These are phyloP conservation scores for Corythoichthys intestinalis DNA, from an alignment of 2,113 vertebrate species.

Conservation along the genomic window DNA sequence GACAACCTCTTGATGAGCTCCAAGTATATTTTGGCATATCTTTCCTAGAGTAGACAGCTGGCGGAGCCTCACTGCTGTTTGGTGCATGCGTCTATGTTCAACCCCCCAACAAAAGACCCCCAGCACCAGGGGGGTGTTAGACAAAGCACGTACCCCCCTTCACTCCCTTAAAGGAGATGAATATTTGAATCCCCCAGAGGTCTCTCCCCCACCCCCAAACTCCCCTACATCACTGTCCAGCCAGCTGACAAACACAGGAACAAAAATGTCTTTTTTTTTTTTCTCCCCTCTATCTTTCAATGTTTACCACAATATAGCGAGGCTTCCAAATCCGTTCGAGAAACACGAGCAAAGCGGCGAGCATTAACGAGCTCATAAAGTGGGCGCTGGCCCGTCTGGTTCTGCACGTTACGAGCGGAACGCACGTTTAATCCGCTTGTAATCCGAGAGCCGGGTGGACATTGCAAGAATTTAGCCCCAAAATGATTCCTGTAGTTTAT, in stretches of 20 bases:
- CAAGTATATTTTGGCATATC: slow-evolving; percentile 36
- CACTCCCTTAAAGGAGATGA: slow-evolving; percentile 55
- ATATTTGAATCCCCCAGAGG: slow-evolving; percentile 60
- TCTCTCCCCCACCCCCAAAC: slow-evolving; percentile 7
- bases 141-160: slow-evolving; percentile 54
- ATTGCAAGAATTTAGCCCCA: neutral
- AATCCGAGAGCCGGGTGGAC: neutral
- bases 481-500: neutral
- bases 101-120: slow-evolving; percentile 59
- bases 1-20: slow-evolving; percentile 4
- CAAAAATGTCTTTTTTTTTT: too few species aligned
- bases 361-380: neutral
- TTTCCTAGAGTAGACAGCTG: slow-evolving; percentile 63
- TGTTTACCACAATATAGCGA: neutral
- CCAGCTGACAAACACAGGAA: too few species aligned
- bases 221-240: neutral
- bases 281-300: too few species aligned
- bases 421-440: neutral
- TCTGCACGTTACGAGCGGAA: neutral
- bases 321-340: neutral
- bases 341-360: neutral
- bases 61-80: slow-evolving; percentile 43
- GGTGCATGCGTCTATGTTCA: slow-evolving; percentile 6
- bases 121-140: slow-evolving; percentile 45
- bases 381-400: neutral